Conservation (phyloP, 2,888 invertebrate species). For the Morpho achilles region DNA sequence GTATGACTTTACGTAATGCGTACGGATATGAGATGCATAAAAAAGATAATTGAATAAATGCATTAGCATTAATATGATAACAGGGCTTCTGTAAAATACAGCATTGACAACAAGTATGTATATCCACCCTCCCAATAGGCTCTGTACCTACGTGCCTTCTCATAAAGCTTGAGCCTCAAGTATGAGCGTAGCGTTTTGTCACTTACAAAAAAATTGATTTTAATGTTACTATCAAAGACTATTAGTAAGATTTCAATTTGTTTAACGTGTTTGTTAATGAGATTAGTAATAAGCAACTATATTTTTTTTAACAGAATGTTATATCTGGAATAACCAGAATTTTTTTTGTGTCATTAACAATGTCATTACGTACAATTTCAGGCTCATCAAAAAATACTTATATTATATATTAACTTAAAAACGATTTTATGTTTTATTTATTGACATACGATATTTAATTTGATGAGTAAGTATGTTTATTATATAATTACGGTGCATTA, state of each 20-base stretch:
- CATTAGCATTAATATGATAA: conserved; percentile 17
- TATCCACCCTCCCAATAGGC: conserved; percentile 6
- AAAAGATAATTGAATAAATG: conserved; percentile 15
- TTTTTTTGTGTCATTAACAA: too few relatives aligned
- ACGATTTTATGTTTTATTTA: not conserved
- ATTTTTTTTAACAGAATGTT: too few relatives aligned
- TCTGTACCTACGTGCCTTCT: conserved; percentile 1
- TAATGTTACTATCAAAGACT: not conserved
- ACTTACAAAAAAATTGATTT: not conserved
- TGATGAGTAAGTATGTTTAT: conserved; percentile 42
- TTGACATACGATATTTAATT: conserved; percentile 36
- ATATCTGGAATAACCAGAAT: too few relatives aligned
- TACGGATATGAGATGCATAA: not conserved
- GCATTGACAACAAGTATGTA: conserved; percentile 1
- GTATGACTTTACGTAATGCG: not conserved
- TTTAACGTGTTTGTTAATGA: too few relatives aligned
- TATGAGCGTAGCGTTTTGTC: conserved; percentile 13
- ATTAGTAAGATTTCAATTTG: too few relatives aligned
- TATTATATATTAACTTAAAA: too few relatives aligned
- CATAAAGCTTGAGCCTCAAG: conserved; percentile 1
- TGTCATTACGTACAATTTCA: too few relatives aligned
- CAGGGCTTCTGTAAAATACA: conserved; percentile 16
- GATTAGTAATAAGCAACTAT: too few relatives aligned
- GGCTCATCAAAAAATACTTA: too few relatives aligned
- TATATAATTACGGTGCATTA: conserved; percentile 44